A percentile compares a stretch with the other conserved stretches of the same genome.
phyloP scores from a whole-genome alignment of 2,888 invertebrate species.

The Drosophila acutilabella region DNA sequence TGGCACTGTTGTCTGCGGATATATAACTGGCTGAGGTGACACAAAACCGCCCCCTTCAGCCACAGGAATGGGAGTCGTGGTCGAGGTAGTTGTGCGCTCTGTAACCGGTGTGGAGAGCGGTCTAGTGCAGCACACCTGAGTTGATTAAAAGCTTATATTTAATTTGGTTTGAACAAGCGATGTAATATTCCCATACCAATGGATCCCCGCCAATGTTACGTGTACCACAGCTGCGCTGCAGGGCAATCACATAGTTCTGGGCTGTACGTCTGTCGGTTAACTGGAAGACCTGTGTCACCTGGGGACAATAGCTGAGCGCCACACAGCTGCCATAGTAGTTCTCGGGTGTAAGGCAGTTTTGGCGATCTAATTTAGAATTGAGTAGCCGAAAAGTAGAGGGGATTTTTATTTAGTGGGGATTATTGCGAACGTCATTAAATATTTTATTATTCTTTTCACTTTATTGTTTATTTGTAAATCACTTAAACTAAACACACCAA shows the following conservation, averaged over 20 bases:
- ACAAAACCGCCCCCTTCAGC: conserved; percentile 36
- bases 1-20: background rate
- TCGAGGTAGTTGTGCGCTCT: conserved; percentile 13
- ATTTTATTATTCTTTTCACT: no score
- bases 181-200: conserved; percentile 65
- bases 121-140: conserved; percentile 80
- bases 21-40: conserved; percentile 7
- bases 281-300: conserved; percentile 75
- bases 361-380: conserved; percentile 49
- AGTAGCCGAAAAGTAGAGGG: background rate
- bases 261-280: conserved; percentile 65
- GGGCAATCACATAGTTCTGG: conserved; percentile 72
- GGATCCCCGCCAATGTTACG: conserved; percentile 80
- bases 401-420: no score
- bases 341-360: conserved; percentile 82
- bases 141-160: background rate
- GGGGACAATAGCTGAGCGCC: conserved; percentile 78
- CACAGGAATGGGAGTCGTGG: conserved; percentile 44
- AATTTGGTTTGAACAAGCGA: background rate
- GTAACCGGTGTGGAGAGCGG: conserved; percentile 58
- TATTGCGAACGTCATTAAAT: no score
- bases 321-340: conserved; percentile 82
- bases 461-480: no score
- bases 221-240: conserved; percentile 82
- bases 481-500: no score